Evolutionary conservation across 30 jellyfish, hydroid and myxozoan genomes (phyloP), one percentile per base, ranked within the genome.

Genomic region (Haliclystus octoradiatus): DNA sequence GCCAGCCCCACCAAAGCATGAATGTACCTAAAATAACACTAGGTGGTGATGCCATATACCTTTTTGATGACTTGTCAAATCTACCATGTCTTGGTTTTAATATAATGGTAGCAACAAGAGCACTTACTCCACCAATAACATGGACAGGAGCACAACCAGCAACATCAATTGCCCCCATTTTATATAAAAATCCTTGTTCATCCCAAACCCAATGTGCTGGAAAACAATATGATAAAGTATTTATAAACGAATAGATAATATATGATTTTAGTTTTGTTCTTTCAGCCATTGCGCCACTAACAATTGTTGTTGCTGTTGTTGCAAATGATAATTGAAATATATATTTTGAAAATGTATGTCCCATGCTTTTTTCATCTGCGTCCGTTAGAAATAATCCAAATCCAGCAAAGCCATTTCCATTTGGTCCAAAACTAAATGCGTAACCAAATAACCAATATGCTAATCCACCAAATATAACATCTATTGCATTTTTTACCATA

Each of bases 1-100:
- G 88, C 95, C 95, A 84, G 34, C 95, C 95, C 95, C 95, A 84
- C 95, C 95, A 84, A 34, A 84, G 74, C 95, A 84, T 84, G 49
- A 84, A 84, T 30, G 92, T 76, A n/a, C 95, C 95, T 22, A 84
- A 84, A 34, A 84, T 81, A 3, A 84, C 88, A 49, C 72, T 84
- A 2, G 92, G 72, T 3, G 95, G 95, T 12, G 95, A 84, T 2
- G 95, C 81, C 93, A 79, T 81, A 30, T 72, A 77, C 3, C 40
- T 24, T 4, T 64, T 69, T 28, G 65, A 69, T 32, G 40, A 34
- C 0, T 31, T 33, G 7, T 81, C 84, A 34, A 72, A 73, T 29
- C 85, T 72, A 14, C 81, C 86, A 1, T 65, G 50, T 66, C 95
- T 70, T 62, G 93, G 93, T 52, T 65, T 72, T 66, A 84, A 61